Evolutionary conservation across 2,888 invertebrate species (phyloP).

Genomic region (Salticus scenicus): DNA sequence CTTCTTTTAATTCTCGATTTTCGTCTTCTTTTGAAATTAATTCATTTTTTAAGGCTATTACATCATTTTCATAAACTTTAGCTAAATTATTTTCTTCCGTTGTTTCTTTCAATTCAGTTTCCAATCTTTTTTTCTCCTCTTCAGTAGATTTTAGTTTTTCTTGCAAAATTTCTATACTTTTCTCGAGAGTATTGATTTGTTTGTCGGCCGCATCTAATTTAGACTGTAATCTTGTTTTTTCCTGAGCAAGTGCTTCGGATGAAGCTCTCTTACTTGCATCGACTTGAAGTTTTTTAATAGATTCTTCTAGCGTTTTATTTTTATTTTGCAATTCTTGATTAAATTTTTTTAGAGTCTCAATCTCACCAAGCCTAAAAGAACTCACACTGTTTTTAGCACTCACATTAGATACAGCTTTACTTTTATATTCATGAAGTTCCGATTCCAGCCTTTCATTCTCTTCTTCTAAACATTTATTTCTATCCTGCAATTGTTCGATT

Average conservation of each 20-base stretch:
- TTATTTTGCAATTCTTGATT: constrained; percentile 27
- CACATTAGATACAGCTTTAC: constrained; percentile 14
- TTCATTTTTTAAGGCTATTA: constrained; percentile 28
- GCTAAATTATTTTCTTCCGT: constrained; percentile 2
- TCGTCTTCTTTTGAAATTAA: constrained; percentile 37
- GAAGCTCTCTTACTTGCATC: background rate
- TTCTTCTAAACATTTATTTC: constrained; percentile 16
- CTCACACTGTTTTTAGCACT: constrained; percentile 16
- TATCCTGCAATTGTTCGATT: constrained; percentile 34
- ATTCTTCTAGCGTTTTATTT: background rate
- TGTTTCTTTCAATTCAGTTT: constrained; percentile 1
- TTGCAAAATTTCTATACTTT: constrained; percentile 8
- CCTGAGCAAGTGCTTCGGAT: background rate
- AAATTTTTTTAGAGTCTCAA: background rate
- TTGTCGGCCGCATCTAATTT: constrained; percentile 19
- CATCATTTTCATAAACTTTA: constrained; percentile 24
- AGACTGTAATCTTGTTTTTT: constrained; percentile 11
- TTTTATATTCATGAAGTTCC: constrained; percentile 32
- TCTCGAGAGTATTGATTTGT: background rate
- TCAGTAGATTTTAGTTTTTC: constrained; percentile 6
- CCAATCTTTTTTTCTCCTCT: constrained; percentile 32
- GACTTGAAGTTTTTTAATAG: constrained; percentile 9
- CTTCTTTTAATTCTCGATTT: constrained; percentile 39
- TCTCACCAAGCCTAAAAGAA: no score
- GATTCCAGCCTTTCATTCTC: constrained; percentile 29